phyloP scores from a whole-genome alignment of 2,113 vertebrate species.

The Grantiella picta region DNA sequence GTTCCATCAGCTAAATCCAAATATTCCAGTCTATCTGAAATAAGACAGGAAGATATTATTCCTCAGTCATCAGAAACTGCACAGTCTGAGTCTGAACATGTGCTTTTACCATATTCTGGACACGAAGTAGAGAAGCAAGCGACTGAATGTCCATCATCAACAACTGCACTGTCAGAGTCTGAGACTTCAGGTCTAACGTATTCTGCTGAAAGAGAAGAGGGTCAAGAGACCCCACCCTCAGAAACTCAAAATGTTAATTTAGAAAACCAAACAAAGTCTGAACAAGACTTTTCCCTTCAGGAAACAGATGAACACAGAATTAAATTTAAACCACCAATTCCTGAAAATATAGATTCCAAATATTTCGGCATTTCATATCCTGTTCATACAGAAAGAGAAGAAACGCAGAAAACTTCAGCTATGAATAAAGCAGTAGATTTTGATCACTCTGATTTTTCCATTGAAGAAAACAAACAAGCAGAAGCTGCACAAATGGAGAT shows the following conservation, averaged over 20 bases:
- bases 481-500: neutral
- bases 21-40: neutral
- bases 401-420: neutral
- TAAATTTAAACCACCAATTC: neutral
- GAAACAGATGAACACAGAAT: neutral
- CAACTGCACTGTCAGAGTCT: neutral
- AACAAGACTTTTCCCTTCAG: neutral
- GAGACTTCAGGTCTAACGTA: neutral
- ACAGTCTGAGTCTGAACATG: neutral
- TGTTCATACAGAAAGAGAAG: neutral
- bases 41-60: neutral
- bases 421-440: neutral
- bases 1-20: neutral
- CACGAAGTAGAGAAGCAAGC: neutral
- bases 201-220: neutral
- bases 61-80: neutral
- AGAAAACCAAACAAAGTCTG: neutral
- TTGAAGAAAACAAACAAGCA: neutral
- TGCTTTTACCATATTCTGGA: neutral
- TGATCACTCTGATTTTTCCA: neutral
- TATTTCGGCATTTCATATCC: conserved; percentile 37
- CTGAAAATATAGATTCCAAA: conserved; percentile 31
- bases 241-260: neutral
- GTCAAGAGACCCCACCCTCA: neutral
- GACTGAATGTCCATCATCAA: neutral